These are phyloP conservation scores for Chymomyza costata DNA, from an alignment of 1,140 invertebrate species.

Conservation along the genomic window DNA sequence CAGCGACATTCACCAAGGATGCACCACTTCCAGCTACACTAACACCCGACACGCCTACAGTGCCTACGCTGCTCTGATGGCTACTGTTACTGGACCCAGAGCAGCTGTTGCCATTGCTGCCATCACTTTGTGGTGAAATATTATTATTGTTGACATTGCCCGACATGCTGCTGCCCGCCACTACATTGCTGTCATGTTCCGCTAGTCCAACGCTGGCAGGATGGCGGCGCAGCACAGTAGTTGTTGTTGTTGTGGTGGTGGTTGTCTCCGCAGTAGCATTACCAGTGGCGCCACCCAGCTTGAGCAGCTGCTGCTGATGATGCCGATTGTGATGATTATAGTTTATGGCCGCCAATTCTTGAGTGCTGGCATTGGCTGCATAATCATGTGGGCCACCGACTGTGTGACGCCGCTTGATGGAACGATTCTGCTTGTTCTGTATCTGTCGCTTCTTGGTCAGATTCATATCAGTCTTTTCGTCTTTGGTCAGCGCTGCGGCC, in stretches of 20 bases:
- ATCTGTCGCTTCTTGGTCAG: conserved; percentile 83
- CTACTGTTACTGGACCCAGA: conserved; percentile 6
- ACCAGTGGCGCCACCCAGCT: conserved; percentile 27
- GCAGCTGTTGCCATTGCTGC: conserved; percentile 8
- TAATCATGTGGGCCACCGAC: conserved; percentile 92
- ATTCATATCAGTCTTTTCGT: conserved; percentile 88
- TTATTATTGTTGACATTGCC: conserved; percentile 62
- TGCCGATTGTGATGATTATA: conserved; percentile 63
- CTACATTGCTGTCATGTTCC: conserved; percentile 2
- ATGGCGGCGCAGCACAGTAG: conserved; percentile 51
- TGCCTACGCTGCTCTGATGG: conserved; percentile 27
- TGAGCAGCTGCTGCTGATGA: conserved; percentile 55
- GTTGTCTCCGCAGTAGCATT: conserved; percentile 51
- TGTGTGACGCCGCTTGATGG: conserved; percentile 91
- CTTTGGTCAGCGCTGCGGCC: conserved; percentile 81
- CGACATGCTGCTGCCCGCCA: conserved; percentile 9
- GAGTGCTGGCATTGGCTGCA: conserved; percentile 40
- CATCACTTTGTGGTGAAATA: conserved; percentile 4
- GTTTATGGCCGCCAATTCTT: conserved; percentile 53
- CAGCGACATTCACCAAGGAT: conserved; percentile 9
- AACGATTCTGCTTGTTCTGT: conserved; percentile 77
- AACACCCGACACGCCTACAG: too few relatives aligned
- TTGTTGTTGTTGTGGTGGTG: conserved; percentile 56
- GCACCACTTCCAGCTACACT: too few relatives aligned
- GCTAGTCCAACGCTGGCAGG: conserved; percentile 5